Evolutionary conservation across 2,113 vertebrate species (phyloP), one percentile per base, ranked within the genome.

Genomic region (Alligator sinensis): DNA sequence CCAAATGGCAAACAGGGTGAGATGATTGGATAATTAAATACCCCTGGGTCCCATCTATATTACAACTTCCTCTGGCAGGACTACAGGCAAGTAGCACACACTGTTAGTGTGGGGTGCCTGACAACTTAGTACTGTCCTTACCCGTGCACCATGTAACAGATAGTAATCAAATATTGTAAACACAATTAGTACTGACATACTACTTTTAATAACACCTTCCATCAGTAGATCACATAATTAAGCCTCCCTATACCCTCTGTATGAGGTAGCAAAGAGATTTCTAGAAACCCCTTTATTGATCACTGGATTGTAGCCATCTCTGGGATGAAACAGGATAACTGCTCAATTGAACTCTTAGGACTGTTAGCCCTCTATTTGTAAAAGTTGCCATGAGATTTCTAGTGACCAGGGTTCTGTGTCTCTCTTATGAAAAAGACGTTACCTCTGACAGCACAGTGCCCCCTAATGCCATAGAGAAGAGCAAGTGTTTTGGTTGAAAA

Each of bases 381-480:
- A 70, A 30, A 70, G 6, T 70, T 70, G 17, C 68, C 34, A 72
- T 18, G 13, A 12, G 68, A 72, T 11, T 72, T 38, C 47, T 47
- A 47, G 47, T 47, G 47, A 47, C 47, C 47, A 47, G 47, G 47
- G 47, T 47, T 47, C 8, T 47, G 47, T 47, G 6, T 47, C 47
- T 47, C 47, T 28, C 1, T 76, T 47, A 58, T 64, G 5, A 24
- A 9, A 5, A 60, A 78, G 59, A 21, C 11, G 2, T 77, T 62
- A 28, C 17, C 47, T 80, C 64, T 72, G 88, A 84, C 77, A 86
- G 55, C 76, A 54, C 64, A 91, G 87, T 91, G 87, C 86, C 87
- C 90, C 92, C 91, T 96, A 81, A 93, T 80, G 92, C 90, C 72
- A 30, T 1, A 4, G 8, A 4, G 27, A n/a, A 89, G 84, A 27